Evolutionary conservation across 1,140 invertebrate genomes (phyloP).

Genomic region (Calycopis cecrops): DNA sequence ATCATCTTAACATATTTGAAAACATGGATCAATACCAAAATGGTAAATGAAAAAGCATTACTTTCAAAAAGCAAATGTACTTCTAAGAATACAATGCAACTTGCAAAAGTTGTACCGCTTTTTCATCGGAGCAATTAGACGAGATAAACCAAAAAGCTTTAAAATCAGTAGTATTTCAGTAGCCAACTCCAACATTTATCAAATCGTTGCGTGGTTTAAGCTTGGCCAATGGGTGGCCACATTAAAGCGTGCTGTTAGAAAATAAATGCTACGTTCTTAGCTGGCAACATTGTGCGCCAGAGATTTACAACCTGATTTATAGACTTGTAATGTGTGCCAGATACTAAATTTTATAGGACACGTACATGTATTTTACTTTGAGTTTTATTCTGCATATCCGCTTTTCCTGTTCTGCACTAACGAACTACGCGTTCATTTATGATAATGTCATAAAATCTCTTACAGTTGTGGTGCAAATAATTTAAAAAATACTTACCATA

Average conservation of each 20-base stretch:
- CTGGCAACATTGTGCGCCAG: conserved; percentile 20
- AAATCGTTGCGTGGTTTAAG: conserved; percentile 10
- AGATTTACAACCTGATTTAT: conserved; percentile 32
- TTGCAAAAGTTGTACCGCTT: too few relatives aligned
- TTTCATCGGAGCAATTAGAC: not conserved
- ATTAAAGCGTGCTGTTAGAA: conserved; percentile 14
- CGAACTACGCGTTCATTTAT: not conserved
- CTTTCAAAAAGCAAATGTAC: too few relatives aligned
- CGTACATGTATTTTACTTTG: conserved; percentile 3
- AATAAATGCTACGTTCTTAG: conserved; percentile 23
- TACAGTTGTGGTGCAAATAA: too few relatives aligned
- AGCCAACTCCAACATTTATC: conserved; percentile 8
- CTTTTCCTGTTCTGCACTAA: not conserved
- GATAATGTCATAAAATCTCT: too few relatives aligned
- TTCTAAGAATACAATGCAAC: too few relatives aligned
- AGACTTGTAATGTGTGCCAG: conserved; percentile 30
- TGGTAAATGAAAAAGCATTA: too few relatives aligned
- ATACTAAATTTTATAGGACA: conserved; percentile 12
- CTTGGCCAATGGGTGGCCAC: conserved; percentile 10
- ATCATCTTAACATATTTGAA: too few relatives aligned
- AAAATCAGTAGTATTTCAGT: conserved; percentile 10
- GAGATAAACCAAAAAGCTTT: conserved; percentile 10
- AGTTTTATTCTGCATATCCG: conserved; percentile 1
- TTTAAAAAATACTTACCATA: too few relatives aligned
- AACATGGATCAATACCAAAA: too few relatives aligned